Percentiles rank a stretch among this genome's conserved stretches.
Conservation (phyloP, 1,140 invertebrate species). For the Sarcophaga peregrina region DNA sequence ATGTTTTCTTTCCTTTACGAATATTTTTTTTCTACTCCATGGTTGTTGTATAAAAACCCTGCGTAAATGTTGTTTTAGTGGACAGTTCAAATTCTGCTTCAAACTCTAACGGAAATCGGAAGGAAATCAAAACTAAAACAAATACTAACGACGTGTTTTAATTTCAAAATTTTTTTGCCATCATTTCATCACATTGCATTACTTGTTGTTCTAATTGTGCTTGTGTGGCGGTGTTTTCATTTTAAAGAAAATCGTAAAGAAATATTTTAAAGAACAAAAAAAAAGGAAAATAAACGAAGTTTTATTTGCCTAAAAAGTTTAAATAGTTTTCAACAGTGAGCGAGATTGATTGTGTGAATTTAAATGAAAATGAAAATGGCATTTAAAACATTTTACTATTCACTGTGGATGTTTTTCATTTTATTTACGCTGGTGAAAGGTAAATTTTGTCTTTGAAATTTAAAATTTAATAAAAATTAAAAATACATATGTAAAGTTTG, state of each 20-base stretch:
- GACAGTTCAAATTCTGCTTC: slow-evolving; percentile 32
- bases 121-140: slow-evolving; percentile 13
- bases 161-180: neutral
- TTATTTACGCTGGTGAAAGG: slow-evolving; percentile 25
- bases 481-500: neutral
- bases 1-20: neutral
- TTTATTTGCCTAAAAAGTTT: neutral
- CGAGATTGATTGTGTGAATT: neutral
- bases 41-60: slow-evolving; percentile 34
- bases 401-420: slow-evolving; percentile 10
- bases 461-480: slow-evolving; percentile 5
- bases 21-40: neutral
- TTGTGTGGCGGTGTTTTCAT: neutral
- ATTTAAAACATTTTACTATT: slow-evolving; percentile 22
- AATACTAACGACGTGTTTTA: neutral
- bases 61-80: slow-evolving; percentile 23
- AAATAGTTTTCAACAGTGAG: neutral
- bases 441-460: slow-evolving; percentile 5
- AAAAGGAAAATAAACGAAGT: neutral
- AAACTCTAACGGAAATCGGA: slow-evolving; percentile 36
- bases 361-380: slow-evolving; percentile 1
- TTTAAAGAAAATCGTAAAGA: neutral
- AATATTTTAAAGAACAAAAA: neutral
- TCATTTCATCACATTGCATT: no score
- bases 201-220: no score